Conservation (phyloP, 2,797 vertebrate genomes). For the Myotis daubentonii region DNA sequence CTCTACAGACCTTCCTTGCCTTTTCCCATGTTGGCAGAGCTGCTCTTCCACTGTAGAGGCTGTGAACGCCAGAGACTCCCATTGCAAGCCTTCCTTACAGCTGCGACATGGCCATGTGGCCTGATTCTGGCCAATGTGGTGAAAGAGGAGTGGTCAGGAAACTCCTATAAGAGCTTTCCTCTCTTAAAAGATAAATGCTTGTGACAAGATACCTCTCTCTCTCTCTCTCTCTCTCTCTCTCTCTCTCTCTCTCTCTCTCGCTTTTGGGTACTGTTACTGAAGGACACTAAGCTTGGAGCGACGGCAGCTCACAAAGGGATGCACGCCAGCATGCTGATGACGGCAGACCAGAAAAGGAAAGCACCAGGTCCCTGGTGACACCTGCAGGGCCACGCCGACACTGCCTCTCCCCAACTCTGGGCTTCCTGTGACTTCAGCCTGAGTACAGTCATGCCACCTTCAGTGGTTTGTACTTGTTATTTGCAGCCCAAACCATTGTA, state of each 20-base stretch:
- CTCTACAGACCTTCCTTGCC: neutral
- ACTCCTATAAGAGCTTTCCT: neutral
- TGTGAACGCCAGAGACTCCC: neutral
- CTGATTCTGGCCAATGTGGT: neutral
- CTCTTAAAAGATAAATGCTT: constrained; percentile 23
- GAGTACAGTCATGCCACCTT: neutral
- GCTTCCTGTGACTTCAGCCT: neutral
- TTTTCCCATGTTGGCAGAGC: neutral
- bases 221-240: neutral
- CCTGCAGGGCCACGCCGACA: rapidly evolving
- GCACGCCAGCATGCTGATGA: neutral
- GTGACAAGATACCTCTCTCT: neutral
- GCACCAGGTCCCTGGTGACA: neutral
- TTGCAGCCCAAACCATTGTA: neutral
- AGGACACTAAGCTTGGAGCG: neutral
- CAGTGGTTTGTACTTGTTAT: neutral
- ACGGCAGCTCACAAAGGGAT: neutral
- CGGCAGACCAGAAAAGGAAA: neutral
- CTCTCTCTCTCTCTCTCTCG: neutral
- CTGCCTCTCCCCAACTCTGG: neutral
- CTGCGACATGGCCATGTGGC: neutral
- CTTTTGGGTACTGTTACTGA: neutral
- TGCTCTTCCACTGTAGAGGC: neutral
- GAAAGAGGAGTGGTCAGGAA: neutral
- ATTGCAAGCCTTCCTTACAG: neutral